Evolutionary conservation across 2,113 vertebrate species (phyloP), one percentile per base, ranked within the genome.

Genomic region (Triplophysa tibetana): DNA sequence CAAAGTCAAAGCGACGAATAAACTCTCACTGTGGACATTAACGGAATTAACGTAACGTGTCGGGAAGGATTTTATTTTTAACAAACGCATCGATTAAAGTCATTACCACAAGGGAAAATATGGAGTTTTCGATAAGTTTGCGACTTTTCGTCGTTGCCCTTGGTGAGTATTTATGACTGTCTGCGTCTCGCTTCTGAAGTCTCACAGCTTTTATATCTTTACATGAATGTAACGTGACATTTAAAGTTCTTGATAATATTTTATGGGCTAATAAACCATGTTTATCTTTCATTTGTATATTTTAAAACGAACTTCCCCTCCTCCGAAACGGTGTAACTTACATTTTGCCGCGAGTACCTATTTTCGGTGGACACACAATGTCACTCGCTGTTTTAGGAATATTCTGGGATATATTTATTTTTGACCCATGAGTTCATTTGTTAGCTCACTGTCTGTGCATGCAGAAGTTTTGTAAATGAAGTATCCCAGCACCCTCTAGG

Each of bases 391-490:
- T 90, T 91, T 93, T 92, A 85, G 87, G 88, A 91, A 85, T 90
- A 87, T 86, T 91, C 91, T 92, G 77, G 85, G 91, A 91, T 90
- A 86, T 88, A 85, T 88, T 93, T 93, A 93, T 91, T 93, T 93
- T 91, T 91, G 92, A 91, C 90, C 80, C 82, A 86, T 91, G 92
- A 90, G 89, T 89, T 92, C 91, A 90, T 87, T 86, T 89, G 90
- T 93, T 91, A 90, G 87, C 89, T 91, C 89, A 91, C 87, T 77
- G 91, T 91, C 89, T 92, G 87, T 85, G 81, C 85, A 90, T 90
- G 91, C 77, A 69, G 6, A 14, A 63, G 80, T 88, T 85, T 80
- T 74, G 85, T 84, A 72, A 76, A 83, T 72, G 75, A 83, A 75
- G 41, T 26, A 23, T 12, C 73, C 63, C 41, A 50, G 75, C 62